Base-by-base conservation (phyloP, 2,797 vertebrate genomes). In the Adelosebastes latens region DNA sequence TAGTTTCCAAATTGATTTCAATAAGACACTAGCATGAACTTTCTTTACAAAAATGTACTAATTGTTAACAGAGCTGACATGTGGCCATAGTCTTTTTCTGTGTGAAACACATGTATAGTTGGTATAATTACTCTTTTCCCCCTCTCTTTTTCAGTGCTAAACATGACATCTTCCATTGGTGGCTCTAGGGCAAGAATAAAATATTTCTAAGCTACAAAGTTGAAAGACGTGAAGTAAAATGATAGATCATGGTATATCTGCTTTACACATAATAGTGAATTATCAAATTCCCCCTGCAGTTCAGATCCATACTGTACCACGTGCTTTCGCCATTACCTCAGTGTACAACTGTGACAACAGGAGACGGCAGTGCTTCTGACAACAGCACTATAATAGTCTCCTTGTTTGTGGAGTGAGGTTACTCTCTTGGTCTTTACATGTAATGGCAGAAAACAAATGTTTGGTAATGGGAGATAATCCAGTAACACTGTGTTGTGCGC, bases 401-500 rank as follows among this genome's bases (percentile, higher is more conserved):
- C 67, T 82, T 91, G 88, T 93, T 92, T 91, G 65, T 80, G n/a
- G 59, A 86, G 79, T n/a, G 72, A 61, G 75, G 80, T 86, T 61
- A 81, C 72, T 74, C 88, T 66, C 36, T 69, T 71, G 46, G 68
- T 81, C 83, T 92, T 86, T 69, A 80, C 69, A 75, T 84, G 66
- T 77, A 86, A 91, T 80, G 31, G 69, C 70, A 84, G 84, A 93
- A 95, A 94, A 94, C 89, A 95, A 93, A 94, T 92, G 82, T 94
- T 94, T 93, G 84, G 83, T 85, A 83, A 90, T 88, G 87, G 86
- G 84, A 87, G 79, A 82, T 85, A 72, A 92, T 90, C 89, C 85
- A 85, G 80, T 82, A 81, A 87, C 87, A 71, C 81, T 81, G 74
- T 69, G 77, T 65, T 73, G 66, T 77, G 62, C 29, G 49, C 71